Evolutionary conservation across 2,797 vertebrate genomes (phyloP).

Genomic region (Brachyrhaphis roseni): DNA sequence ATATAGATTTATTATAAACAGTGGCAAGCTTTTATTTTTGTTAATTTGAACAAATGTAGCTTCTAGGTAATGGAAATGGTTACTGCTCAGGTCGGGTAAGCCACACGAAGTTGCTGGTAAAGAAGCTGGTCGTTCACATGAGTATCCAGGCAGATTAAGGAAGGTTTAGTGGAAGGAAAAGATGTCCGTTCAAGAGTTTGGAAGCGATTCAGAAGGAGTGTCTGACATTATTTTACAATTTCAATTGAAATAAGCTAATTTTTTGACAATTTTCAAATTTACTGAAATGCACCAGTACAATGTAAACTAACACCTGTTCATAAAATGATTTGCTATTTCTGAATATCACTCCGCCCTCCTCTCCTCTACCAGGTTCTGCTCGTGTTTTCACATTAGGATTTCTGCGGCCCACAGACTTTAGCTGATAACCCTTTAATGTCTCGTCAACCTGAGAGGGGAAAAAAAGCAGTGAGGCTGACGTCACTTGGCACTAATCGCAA

Average conservation of each 20-base stretch:
- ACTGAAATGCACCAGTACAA: slow-evolving; percentile 11
- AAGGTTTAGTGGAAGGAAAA: slow-evolving; percentile 1
- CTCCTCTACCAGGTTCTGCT: slow-evolving; percentile 18
- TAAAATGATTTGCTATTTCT: slow-evolving; percentile 14
- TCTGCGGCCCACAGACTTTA: slow-evolving; percentile 4
- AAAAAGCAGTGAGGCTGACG: slow-evolving; percentile 11
- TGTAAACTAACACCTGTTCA: slow-evolving; percentile 61
- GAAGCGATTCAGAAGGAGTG: background rate
- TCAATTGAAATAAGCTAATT: background rate
- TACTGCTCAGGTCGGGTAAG: background rate
- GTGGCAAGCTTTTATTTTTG: background rate
- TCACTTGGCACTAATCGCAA: slow-evolving; percentile 58
- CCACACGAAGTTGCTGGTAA: background rate
- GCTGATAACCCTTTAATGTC: slow-evolving; percentile 9
- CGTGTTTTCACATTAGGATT: slow-evolving; percentile 16
- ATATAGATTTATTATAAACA: background rate
- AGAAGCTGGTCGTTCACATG: background rate
- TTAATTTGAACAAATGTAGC: background rate
- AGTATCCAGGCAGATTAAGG: background rate
- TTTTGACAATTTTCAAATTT: background rate
- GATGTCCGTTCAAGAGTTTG: background rate
- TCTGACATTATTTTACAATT: background rate
- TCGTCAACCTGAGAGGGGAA: slow-evolving; percentile 18
- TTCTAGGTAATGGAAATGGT: background rate
- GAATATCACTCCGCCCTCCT: slow-evolving; percentile 9